These are phyloP conservation scores for Tetheella fluctuosa DNA, from an alignment of 2,888 invertebrate species.

Conservation along the genomic window DNA sequence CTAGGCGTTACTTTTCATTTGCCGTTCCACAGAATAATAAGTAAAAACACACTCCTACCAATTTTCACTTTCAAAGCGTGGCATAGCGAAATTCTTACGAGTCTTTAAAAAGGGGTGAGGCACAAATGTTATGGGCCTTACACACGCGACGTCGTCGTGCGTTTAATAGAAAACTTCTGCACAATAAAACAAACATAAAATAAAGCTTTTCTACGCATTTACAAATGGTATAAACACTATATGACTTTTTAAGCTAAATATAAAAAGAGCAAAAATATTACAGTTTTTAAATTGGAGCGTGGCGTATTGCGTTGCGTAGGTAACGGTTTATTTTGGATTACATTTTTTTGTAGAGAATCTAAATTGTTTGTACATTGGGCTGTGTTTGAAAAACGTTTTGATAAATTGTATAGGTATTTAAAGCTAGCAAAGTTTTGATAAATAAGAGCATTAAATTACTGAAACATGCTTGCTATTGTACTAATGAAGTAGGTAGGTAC, in stretches of 20 bases:
- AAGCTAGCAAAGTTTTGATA: no score
- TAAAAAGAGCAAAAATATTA: not conserved
- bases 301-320: no score
- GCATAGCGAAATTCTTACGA: constrained; percentile 30
- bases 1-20: not conserved
- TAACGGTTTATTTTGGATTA: no score
- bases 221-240: not conserved
- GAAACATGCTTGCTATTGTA: no score
- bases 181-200: constrained; percentile 8
- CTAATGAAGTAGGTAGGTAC: no score
- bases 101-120: constrained; percentile 34
- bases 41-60: constrained; percentile 2
- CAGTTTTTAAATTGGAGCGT: not conserved
- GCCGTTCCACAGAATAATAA: not conserved
- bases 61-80: constrained; percentile 26
- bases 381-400: no score
- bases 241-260: not conserved
- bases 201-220: constrained; percentile 3
- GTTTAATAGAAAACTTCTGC: constrained; percentile 4
- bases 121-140: constrained; percentile 24
- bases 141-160: not conserved
- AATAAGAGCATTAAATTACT: no score
- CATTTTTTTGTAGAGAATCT: no score
- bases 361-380: no score
- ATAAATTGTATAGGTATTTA: no score